These are phyloP conservation scores for Emydura subglobosa DNA, from an alignment of 2,113 vertebrate genomes.

Conservation along the genomic window DNA sequence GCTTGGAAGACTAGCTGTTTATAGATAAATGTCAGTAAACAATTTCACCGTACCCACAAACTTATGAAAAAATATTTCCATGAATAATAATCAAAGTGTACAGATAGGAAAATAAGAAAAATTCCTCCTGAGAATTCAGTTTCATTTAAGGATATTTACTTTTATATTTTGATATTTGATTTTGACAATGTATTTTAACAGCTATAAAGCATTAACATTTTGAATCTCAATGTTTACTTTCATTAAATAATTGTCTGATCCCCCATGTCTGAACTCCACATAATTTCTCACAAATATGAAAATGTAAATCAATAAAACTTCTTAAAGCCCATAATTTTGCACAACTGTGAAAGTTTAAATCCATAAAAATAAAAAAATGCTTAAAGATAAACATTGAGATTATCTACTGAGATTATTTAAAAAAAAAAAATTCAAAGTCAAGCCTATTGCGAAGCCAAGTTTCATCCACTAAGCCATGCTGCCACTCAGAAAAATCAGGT, in stretches of 20 bases:
- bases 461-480: background rate
- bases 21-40: background rate
- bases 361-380: background rate
- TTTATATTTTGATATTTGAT: background rate
- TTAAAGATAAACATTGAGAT: background rate
- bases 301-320: background rate
- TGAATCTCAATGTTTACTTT: background rate
- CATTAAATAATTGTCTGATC: background rate
- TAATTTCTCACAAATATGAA: background rate
- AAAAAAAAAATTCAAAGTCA: background rate
- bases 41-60: background rate
- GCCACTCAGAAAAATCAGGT: background rate
- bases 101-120: background rate
- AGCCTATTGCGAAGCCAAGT: background rate
- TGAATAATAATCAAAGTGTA: background rate
- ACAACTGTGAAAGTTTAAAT: background rate
- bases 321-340: background rate
- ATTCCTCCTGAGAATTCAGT: background rate
- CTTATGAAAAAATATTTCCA: background rate
- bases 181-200: background rate
- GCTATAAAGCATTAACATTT: background rate
- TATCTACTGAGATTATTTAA: background rate
- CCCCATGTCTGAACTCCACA: background rate
- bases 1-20: background rate
- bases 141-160: background rate